These are phyloP conservation scores for Patagioenas fasciata DNA, from an alignment of 2,113 vertebrate genomes.

Conservation along the genomic window DNA sequence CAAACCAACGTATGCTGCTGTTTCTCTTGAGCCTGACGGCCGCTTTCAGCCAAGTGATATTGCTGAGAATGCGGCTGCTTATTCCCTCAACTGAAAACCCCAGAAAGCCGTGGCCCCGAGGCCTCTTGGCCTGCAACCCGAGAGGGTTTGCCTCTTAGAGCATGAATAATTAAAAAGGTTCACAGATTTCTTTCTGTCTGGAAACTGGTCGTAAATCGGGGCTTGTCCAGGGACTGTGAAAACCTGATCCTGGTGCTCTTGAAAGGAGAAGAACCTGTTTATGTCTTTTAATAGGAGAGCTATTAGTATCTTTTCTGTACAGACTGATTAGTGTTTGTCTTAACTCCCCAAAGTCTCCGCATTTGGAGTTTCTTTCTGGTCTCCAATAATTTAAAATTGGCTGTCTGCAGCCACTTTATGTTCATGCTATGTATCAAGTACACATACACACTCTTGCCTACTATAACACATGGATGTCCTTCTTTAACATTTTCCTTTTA, in stretches of 20 bases:
- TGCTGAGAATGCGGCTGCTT: background rate
- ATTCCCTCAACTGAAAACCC: background rate
- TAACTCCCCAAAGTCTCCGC: accelerated
- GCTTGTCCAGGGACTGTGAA: slow-evolving; percentile 22
- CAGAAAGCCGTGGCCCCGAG: background rate
- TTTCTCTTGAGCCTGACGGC: background rate
- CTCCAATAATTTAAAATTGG: background rate
- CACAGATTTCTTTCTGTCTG: slow-evolving; percentile 50
- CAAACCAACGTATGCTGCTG: background rate
- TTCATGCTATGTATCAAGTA: background rate
- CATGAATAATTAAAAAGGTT: slow-evolving; percentile 51
- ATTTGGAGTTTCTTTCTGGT: background rate
- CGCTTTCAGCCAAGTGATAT: background rate
- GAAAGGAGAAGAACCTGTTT: slow-evolving; percentile 1
- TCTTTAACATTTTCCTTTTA: background rate
- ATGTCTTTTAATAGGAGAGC: background rate
- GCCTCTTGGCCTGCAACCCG: background rate
- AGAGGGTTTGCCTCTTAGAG: slow-evolving; percentile 40
- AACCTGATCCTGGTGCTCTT: slow-evolving; percentile 21
- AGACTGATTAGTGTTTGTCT: background rate
- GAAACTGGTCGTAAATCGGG: background rate
- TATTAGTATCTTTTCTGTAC: background rate
- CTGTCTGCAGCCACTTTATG: accelerated
- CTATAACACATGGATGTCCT: background rate
- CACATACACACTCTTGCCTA: background rate